Evolutionary conservation across 2,888 invertebrate species (phyloP).

Genomic region (Drosophila trichaetosa): DNA sequence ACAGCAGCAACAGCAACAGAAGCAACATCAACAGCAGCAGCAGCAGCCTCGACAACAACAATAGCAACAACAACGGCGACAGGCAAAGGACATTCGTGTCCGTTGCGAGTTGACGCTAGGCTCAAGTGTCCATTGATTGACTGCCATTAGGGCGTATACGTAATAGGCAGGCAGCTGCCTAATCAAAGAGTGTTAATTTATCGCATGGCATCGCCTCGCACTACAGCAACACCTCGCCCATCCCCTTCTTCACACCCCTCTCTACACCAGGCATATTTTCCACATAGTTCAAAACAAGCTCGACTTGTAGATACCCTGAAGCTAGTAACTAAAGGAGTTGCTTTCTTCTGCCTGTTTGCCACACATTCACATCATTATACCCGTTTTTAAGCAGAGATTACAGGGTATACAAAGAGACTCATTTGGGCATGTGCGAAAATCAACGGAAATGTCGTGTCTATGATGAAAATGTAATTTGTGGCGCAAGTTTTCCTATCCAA

Average conservation of each 20-base stretch:
- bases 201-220: conserved; percentile 38
- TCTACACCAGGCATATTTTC: conserved; percentile 54
- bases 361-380: not conserved
- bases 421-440: conserved; percentile 60
- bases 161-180: conserved; percentile 70
- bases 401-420: conserved; percentile 44
- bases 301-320: not conserved
- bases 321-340: not conserved
- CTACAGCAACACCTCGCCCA: conserved; percentile 12
- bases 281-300: conserved; percentile 32
- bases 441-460: conserved; percentile 44
- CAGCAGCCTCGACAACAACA: conserved; percentile 9
- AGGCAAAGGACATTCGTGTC: conserved; percentile 32
- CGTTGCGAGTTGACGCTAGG: conserved; percentile 44
- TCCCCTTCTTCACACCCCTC: not conserved
- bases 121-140: conserved; percentile 81
- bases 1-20: conserved; percentile 21
- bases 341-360: not conserved
- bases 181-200: conserved; percentile 81
- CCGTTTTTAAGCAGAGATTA: not conserved
- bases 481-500: conserved; percentile 26
- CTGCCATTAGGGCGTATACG: conserved; percentile 81
- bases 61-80: conserved; percentile 8
- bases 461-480: conserved; percentile 69
- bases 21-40: conserved; percentile 27